Percentiles rank a stretch among this genome's conserved stretches.
phyloP scores from a whole-genome alignment of 2,113 vertebrate genomes.

The Paracanthobrama guichenoti region DNA sequence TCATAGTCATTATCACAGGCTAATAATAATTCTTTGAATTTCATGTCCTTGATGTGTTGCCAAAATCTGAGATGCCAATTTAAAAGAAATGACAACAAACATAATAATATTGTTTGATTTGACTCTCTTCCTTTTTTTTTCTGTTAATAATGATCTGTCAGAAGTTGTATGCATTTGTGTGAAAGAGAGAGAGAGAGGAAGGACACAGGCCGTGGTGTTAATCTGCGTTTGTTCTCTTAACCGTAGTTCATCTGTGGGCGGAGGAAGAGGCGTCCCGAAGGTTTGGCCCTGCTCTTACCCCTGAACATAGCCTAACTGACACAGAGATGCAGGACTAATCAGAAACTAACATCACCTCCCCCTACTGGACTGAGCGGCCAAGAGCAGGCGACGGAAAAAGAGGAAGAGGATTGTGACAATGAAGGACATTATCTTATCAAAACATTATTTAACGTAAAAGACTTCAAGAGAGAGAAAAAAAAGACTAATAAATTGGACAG shows the following conservation, averaged over 20 bases:
- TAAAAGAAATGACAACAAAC: background rate
- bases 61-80: conserved; percentile 32
- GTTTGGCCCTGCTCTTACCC: conserved; percentile 72
- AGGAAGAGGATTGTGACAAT: conserved; percentile 58
- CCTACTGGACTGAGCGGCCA: conserved; percentile 35
- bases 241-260: conserved; percentile 80
- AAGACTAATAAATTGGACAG: conserved; percentile 26
- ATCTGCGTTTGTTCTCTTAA: conserved; percentile 77
- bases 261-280: conserved; percentile 76
- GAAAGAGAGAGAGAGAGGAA: conserved; percentile 45
- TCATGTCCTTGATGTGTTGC: conserved; percentile 8
- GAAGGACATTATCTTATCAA: conserved; percentile 72
- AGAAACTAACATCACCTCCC: conserved; percentile 71
- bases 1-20: background rate
- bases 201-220: conserved; percentile 67
- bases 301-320: conserved; percentile 75
- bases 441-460: conserved; percentile 72
- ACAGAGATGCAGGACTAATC: conserved; percentile 75
- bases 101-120: background rate
- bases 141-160: conserved; percentile 21
- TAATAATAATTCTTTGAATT: conserved; percentile 18
- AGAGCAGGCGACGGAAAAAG: conserved; percentile 49
- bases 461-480: conserved; percentile 34
- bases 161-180: conserved; percentile 41
- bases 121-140: background rate